Conservation (phyloP, 92 coral and sea anemone species). For the Epizoanthus stellaris region DNA sequence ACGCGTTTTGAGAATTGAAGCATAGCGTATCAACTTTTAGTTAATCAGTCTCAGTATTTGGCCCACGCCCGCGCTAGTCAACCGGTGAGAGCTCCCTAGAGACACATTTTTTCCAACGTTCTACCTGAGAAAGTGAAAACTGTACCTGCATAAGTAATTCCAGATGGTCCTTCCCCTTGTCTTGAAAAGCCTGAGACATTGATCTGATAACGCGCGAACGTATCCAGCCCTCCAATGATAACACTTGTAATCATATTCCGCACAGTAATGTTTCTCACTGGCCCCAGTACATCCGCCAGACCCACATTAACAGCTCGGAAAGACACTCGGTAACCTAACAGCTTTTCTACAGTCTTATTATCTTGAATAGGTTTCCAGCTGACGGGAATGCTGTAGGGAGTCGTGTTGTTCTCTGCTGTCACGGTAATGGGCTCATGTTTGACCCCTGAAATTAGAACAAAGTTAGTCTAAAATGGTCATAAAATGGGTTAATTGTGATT, state of each 20-base stretch:
- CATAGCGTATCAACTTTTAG: too few relatives aligned
- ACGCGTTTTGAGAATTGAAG: too few relatives aligned
- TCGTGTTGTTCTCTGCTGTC: constrained; percentile 66
- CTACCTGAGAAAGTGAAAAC: background rate
- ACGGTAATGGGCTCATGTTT: constrained; percentile 61
- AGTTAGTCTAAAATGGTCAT: too few relatives aligned
- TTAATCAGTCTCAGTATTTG: too few relatives aligned
- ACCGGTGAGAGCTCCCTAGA: too few relatives aligned
- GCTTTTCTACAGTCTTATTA: constrained; percentile 38
- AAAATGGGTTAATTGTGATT: too few relatives aligned
- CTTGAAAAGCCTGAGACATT: constrained; percentile 67
- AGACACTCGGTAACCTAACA: constrained; percentile 71
- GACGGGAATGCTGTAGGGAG: constrained; percentile 66
- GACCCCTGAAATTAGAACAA: constrained; percentile 53
- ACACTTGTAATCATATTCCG: constrained; percentile 43
- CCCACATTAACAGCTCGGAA: constrained; percentile 72
- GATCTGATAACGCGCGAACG: constrained; percentile 65
- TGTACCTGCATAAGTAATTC: constrained; percentile 54
- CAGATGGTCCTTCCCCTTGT: constrained; percentile 72
- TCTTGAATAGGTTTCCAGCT: constrained; percentile 70
- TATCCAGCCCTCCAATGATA: constrained; percentile 48
- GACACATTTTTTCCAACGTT: background rate
- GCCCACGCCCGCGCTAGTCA: too few relatives aligned
- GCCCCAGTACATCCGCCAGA: constrained; percentile 46
- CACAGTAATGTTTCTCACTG: constrained; percentile 53